Evolutionary conservation across 2,797 vertebrate genomes (phyloP).

Genomic region (Molossus molossus): DNA sequence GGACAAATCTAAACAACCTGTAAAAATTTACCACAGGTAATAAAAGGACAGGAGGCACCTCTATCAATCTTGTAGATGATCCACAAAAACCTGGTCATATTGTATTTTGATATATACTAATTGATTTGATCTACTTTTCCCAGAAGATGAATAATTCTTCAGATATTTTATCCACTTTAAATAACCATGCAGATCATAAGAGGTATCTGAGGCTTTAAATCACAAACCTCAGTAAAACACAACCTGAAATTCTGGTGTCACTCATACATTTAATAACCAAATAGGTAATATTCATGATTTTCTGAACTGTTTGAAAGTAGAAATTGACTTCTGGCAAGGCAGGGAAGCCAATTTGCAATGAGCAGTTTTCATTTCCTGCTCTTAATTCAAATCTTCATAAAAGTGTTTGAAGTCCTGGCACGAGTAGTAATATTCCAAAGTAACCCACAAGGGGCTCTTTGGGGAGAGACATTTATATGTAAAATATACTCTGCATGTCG

Average conservation of each 20-base stretch:
- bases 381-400: constrained; percentile 85
- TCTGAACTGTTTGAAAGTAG: constrained; percentile 77
- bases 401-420: constrained; percentile 83
- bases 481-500: constrained; percentile 68
- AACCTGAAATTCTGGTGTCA: constrained; percentile 73
- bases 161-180: constrained; percentile 59
- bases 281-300: constrained; percentile 77
- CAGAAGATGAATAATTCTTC: constrained; percentile 72
- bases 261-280: constrained; percentile 75
- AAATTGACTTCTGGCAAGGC: constrained; percentile 84
- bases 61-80: constrained; percentile 62
- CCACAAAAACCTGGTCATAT: constrained; percentile 67
- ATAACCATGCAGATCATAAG: constrained; percentile 54
- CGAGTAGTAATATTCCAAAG: constrained; percentile 51
- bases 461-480: constrained; percentile 68
- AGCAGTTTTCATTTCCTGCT: constrained; percentile 82
- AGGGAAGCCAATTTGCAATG: constrained; percentile 83
- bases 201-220: constrained; percentile 71
- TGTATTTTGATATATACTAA: constrained; percentile 73
- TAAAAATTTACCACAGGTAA: constrained; percentile 59
- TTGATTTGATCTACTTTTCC: constrained; percentile 70
- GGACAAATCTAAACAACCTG: constrained; percentile 66
- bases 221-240: constrained; percentile 69
- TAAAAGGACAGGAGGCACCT: constrained; percentile 49
- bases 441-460: constrained; percentile 46